phyloP scores from a whole-genome alignment of 2,797 vertebrate species.

The Dermochelys coriacea region DNA sequence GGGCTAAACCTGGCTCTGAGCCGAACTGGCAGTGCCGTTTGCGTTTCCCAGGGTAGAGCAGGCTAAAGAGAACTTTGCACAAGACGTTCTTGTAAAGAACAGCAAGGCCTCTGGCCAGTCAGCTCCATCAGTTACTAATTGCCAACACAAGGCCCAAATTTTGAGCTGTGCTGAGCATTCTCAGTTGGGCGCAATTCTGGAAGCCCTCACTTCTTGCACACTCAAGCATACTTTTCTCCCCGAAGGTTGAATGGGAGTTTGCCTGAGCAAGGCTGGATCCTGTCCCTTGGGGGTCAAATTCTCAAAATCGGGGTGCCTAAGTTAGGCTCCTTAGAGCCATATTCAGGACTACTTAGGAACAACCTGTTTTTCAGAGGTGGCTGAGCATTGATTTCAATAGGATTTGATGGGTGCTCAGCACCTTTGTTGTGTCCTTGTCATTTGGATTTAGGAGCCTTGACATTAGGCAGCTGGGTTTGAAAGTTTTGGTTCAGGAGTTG shows the following conservation, averaged over 20 bases:
- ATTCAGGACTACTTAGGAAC: neutral
- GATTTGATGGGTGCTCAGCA: neutral
- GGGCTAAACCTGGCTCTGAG: neutral
- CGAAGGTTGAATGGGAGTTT: neutral
- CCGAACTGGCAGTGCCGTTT: neutral
- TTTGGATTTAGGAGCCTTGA: neutral
- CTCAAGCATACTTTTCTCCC: neutral
- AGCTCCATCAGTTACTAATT: neutral
- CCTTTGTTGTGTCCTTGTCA: neutral
- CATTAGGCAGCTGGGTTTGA: neutral
- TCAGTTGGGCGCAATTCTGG: neutral
- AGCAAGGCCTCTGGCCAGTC: neutral
- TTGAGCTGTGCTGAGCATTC: neutral
- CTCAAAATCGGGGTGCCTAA: neutral
- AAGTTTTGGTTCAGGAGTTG: neutral
- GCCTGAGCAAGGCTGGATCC: neutral
- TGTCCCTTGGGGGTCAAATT: neutral
- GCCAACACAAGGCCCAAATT: neutral
- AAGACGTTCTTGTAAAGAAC: neutral
- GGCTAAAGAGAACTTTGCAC: neutral
- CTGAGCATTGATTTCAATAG: no score
- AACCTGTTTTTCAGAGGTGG: neutral
- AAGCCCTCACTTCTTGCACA: neutral
- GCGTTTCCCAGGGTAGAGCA: neutral
- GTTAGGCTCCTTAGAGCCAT: neutral